Conservation (phyloP, 2,113 vertebrate species). For the Phaethornis superciliosus region DNA sequence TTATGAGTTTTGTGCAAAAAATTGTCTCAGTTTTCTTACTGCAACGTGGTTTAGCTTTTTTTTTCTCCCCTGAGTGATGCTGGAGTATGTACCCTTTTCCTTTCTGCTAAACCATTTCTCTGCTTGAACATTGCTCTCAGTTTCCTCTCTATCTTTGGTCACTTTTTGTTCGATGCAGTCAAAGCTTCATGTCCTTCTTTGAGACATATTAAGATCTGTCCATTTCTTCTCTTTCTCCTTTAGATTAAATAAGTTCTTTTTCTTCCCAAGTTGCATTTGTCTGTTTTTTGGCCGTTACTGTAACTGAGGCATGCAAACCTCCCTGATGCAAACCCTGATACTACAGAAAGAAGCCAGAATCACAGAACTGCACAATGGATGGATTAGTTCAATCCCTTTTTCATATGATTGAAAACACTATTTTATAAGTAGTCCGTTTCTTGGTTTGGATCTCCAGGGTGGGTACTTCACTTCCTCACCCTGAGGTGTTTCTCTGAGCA, state of each 20-base stretch:
- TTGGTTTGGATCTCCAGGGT: background rate
- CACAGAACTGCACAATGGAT: background rate
- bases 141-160: background rate
- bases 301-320: too few species aligned
- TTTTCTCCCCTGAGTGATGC: fast-evolving
- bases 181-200: too few species aligned
- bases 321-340: too few species aligned
- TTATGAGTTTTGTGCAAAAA: background rate
- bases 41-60: background rate
- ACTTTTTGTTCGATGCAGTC: background rate
- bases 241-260: too few species aligned
- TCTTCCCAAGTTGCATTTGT: too few species aligned
- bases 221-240: too few species aligned
- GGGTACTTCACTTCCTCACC: background rate
- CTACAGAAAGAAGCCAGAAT: background rate
- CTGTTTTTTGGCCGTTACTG: too few species aligned
- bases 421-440: background rate
- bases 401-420: background rate
- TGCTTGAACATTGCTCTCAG: background rate
- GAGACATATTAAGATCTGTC: too few species aligned
- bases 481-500: background rate
- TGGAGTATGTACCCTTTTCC: background rate
- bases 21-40: background rate
- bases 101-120: background rate
- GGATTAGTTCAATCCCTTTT: background rate